Base-by-base conservation (phyloP, 1,140 invertebrate species). In the Cherax quadricarinatus region DNA sequence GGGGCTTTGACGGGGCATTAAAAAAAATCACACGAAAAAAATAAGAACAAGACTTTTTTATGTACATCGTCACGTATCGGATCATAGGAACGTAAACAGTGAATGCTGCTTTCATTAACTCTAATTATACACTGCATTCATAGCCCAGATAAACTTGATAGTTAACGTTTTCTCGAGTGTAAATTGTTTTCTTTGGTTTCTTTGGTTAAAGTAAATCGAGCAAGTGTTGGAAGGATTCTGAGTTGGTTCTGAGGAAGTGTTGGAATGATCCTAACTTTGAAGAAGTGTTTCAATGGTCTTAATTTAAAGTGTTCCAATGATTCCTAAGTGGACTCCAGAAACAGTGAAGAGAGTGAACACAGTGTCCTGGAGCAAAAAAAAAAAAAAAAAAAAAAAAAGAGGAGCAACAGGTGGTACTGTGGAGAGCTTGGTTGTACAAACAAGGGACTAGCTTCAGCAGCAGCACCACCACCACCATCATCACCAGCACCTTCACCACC, bases 61-160 rank as follows among this genome's bases (percentile, higher is more conserved):
- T 21, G 30, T 83, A 83, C 30, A 53, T 83, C 81, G 81, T 83
- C 81, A 83, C 81, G 81, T 83, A 83, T 83, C 81, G 81, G 51
- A 4, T 83, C 81, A 83, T 53, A 24, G 57, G 57, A 60, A 57
- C 57, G 81, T 83, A 83, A 83, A 83, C 81, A 57, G 51, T 83
- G 57, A 60, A 60, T 51, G 51, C 12, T 57, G 24, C 51, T 60
- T 60, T 83, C 81, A 83, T 83, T 83, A 83, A 41, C 81, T 30
- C 81, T 53, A 83, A 83, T 57, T 83, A 57, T 57, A 83, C 57
- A 53, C 51, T 21, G 51, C 57, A 60, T 57, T 57, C 57, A 30
- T 83, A 83, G 57, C 57, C 30, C n/a, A n/a, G 21, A n/a, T 18
- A 83, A 24, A 57, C 21, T 57, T 60, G 51, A 14, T 5, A 30